Percentiles rank a stretch among this genome's conserved stretches.
Evolutionary conservation across 2,888 invertebrate species (phyloP).

Genomic region (Auanema freiburgensis): DNA sequence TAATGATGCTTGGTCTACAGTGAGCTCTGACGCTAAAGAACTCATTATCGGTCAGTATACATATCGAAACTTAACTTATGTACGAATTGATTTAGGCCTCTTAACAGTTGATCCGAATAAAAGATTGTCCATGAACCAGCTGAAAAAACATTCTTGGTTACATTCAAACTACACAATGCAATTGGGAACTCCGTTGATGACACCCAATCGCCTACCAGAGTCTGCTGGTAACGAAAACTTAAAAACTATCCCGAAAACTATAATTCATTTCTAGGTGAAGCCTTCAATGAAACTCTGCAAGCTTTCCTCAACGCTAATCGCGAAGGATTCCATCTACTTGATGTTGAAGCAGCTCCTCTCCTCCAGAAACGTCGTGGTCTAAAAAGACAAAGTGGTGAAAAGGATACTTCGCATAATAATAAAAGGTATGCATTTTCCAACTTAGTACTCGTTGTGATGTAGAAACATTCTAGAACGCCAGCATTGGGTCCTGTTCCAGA

Average conservation of each 20-base stretch:
- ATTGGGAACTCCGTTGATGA: constrained; percentile 62
- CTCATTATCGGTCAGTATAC: constrained; percentile 71
- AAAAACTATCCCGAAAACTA: too few species aligned
- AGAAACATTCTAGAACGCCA: constrained; percentile 13
- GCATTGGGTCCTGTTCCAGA: constrained; percentile 46
- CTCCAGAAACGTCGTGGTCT: constrained; percentile 53
- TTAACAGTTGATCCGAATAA: constrained; percentile 79
- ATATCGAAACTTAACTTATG: background rate
- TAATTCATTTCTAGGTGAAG: constrained; percentile 46
- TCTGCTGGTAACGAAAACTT: constrained; percentile 41
- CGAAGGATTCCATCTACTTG: constrained; percentile 77
- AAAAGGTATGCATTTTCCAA: constrained; percentile 4
- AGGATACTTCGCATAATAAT: constrained; percentile 15
- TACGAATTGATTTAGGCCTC: constrained; percentile 70
- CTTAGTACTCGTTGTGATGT: background rate
- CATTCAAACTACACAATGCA: constrained; percentile 46
- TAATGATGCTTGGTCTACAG: constrained; percentile 75
- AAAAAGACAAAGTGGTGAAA: constrained; percentile 46
- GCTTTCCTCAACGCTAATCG: constrained; percentile 75
- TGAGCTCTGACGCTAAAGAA: constrained; percentile 78
- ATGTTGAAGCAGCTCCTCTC: constrained; percentile 44
- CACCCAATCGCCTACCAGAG: constrained; percentile 59
- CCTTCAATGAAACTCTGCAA: constrained; percentile 72
- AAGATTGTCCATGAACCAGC: constrained; percentile 74
- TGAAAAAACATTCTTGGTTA: constrained; percentile 75